Percentiles rank a stretch among this genome's conserved stretches.
Evolutionary conservation across 1,140 invertebrate genomes (phyloP).

Genomic region (Achroia grisella): DNA sequence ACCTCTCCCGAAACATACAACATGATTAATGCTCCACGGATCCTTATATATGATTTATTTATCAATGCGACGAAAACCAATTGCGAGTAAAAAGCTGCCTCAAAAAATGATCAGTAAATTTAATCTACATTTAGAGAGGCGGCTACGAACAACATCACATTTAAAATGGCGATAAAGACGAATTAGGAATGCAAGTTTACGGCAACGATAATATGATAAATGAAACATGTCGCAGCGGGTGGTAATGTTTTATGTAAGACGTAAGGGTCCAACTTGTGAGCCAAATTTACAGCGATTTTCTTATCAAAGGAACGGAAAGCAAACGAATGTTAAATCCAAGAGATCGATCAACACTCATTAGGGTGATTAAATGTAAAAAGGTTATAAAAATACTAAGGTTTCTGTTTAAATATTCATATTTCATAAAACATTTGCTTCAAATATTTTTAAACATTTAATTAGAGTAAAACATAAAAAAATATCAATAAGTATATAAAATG

Average conservation of each 20-base stretch:
- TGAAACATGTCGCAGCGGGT: slow-evolving; percentile 41
- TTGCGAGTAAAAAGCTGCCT: slow-evolving; percentile 16
- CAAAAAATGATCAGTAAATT: slow-evolving; percentile 19
- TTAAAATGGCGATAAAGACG: slow-evolving; percentile 17
- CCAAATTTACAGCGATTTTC: not conserved
- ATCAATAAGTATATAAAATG: too few relatives aligned
- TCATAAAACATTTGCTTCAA: too few relatives aligned
- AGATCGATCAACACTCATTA: too few relatives aligned
- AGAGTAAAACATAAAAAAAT: too few relatives aligned
- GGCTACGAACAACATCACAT: slow-evolving; percentile 11
- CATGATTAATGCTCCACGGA: slow-evolving; percentile 51
- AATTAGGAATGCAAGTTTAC: slow-evolving; percentile 38
- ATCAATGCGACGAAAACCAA: slow-evolving; percentile 21
- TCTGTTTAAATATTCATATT: too few relatives aligned
- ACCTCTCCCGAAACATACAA: slow-evolving; percentile 29
- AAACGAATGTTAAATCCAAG: too few relatives aligned
- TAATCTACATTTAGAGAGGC: slow-evolving; percentile 10
- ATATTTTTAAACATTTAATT: too few relatives aligned
- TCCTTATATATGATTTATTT: slow-evolving; percentile 52
- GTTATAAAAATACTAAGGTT: too few relatives aligned
- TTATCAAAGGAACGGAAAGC: not conserved
- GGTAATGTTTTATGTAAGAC: slow-evolving; percentile 66
- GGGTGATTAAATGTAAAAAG: too few relatives aligned
- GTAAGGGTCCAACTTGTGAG: slow-evolving; percentile 1
- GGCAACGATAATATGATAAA: slow-evolving; percentile 59